phyloP scores from a whole-genome alignment of 2,113 vertebrate species.

The Pongo abelii region DNA sequence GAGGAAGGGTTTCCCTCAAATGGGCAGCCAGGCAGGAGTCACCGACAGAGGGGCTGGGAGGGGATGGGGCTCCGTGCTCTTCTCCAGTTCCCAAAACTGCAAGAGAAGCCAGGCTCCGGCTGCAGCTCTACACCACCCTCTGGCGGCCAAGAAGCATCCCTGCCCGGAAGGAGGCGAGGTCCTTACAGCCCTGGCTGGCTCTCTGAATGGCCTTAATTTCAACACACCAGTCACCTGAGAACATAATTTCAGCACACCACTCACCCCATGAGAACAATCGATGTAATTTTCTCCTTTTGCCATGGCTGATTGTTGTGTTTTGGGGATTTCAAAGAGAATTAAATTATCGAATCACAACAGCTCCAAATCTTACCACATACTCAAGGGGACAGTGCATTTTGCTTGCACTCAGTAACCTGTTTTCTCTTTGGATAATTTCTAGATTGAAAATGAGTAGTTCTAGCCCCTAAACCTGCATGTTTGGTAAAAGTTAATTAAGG shows the following conservation, averaged over 20 bases:
- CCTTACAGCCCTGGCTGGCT: neutral
- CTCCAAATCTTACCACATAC: rapidly evolving
- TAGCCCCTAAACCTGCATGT: no score
- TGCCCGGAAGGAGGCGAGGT: neutral
- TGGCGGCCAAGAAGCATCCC: neutral
- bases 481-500: rapidly evolving
- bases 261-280: rapidly evolving
- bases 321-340: neutral
- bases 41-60: neutral
- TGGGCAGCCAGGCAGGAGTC: neutral
- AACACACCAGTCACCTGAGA: rapidly evolving
- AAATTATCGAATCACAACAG: rapidly evolving
- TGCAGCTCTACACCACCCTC: neutral
- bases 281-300: no score
- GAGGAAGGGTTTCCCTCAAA: neutral
- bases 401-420: rapidly evolving
- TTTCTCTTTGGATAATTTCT: neutral
- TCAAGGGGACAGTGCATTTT: neutral
- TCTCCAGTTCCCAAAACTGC: neutral
- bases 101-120: no score
- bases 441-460: neutral
- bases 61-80: neutral
- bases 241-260: rapidly evolving
- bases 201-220: neutral
- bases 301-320: rapidly evolving